Percentiles rank a stretch among this genome's conserved stretches.
Evolutionary conservation across 2,888 invertebrate genomes (phyloP).

Genomic region (Drymonia ruficornis): DNA sequence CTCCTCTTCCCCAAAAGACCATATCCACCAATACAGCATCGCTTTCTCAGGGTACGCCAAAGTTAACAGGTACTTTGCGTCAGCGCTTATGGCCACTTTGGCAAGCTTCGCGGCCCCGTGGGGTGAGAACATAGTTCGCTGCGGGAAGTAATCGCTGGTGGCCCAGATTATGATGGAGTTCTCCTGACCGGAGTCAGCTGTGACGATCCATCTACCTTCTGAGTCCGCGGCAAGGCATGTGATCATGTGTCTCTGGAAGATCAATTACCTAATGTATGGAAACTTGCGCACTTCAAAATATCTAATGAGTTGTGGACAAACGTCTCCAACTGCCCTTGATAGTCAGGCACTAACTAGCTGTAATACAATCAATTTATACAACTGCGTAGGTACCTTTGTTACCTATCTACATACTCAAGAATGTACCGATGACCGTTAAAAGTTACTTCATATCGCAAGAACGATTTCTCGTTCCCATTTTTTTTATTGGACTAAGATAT

Average conservation of each 20-base stretch:
- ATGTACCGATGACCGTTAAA: too few relatives aligned
- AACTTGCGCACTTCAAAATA: not conserved
- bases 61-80: slow-evolving; percentile 85
- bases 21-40: slow-evolving; percentile 85
- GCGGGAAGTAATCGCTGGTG: slow-evolving; percentile 71
- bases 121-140: slow-evolving; percentile 82
- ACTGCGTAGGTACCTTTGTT: too few relatives aligned
- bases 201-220: slow-evolving; percentile 84
- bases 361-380: too few relatives aligned
- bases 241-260: slow-evolving; percentile 78
- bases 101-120: slow-evolving; percentile 67
- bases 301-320: not conserved
- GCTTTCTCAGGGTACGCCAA: slow-evolving; percentile 76
- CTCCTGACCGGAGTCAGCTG: slow-evolving; percentile 84
- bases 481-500: too few relatives aligned
- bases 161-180: slow-evolving; percentile 86
- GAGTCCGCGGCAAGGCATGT: slow-evolving; percentile 76
- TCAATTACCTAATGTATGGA: slow-evolving; percentile 4
- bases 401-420: too few relatives aligned
- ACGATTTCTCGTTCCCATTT: too few relatives aligned
- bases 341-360: too few relatives aligned
- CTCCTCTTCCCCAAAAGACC: slow-evolving; percentile 80
- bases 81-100: slow-evolving; percentile 78
- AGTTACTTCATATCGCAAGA: too few relatives aligned
- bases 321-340: too few relatives aligned